Percentiles rank a stretch among this genome's conserved stretches.
These are phyloP conservation scores for Apotomis capreana DNA, from an alignment of 2,888 invertebrate species.

Conservation along the genomic window DNA sequence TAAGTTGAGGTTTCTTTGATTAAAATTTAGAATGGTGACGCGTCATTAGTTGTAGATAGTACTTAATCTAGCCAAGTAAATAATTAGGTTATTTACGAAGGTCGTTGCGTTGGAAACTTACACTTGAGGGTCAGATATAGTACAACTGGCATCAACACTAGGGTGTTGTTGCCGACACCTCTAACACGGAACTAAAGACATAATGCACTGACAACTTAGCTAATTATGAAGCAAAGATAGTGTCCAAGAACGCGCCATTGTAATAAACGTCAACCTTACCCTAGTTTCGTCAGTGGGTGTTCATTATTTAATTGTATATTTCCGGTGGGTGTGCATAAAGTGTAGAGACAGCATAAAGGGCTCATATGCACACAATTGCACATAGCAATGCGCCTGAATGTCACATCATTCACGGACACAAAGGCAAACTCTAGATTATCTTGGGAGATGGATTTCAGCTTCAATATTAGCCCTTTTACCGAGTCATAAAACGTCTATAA, in stretches of 20 bases:
- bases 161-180: too few relatives aligned
- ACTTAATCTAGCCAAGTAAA: too few relatives aligned
- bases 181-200: too few relatives aligned
- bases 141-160: too few relatives aligned
- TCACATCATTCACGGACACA: constrained; percentile 54
- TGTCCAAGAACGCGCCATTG: constrained; percentile 52
- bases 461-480: constrained; percentile 45
- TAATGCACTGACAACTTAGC: neutral
- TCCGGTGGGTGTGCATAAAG: constrained; percentile 71
- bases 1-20: too few relatives aligned
- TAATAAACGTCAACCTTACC: constrained; percentile 70
- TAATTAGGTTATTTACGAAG: too few relatives aligned
- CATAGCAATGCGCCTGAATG: constrained; percentile 57
- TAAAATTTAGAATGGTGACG: too few relatives aligned
- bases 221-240: constrained; percentile 26
- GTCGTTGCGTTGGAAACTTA: too few relatives aligned
- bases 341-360: constrained; percentile 54
- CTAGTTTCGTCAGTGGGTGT: constrained; percentile 65
- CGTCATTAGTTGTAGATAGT: too few relatives aligned
- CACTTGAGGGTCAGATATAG: too few relatives aligned
- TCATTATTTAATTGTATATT: constrained; percentile 58
- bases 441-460: constrained; percentile 48
- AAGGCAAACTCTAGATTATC: constrained; percentile 50
- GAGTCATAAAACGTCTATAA: neutral
- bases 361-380: constrained; percentile 71